Evolutionary conservation across 1,140 invertebrate species (phyloP).

Genomic region (Choristoneura fumiferana): DNA sequence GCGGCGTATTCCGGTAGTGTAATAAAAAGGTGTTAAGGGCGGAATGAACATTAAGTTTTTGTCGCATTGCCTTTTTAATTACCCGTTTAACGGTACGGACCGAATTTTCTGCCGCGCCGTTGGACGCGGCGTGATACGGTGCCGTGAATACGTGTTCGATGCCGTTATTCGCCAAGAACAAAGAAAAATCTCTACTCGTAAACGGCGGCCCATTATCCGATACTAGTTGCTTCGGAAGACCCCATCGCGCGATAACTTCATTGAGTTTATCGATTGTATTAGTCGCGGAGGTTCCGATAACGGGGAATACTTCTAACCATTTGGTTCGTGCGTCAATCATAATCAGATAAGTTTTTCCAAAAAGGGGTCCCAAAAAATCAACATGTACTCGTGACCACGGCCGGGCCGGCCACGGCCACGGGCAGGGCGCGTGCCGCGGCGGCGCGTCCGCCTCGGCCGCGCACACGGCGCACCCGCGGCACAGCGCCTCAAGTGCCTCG

Average conservation of each 20-base stretch:
- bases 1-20: conserved; percentile 6
- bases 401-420: neutral
- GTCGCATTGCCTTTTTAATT: too few species aligned
- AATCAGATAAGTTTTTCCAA: conserved; percentile 23
- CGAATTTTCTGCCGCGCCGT: conserved; percentile 2
- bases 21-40: neutral
- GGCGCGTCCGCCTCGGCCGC: neutral
- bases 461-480: neutral
- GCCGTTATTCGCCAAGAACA: conserved; percentile 37
- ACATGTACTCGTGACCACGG: conserved; percentile 3
- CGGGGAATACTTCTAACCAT: conserved; percentile 21
- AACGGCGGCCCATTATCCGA: conserved; percentile 50
- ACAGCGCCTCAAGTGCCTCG: conserved; percentile 37
- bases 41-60: neutral
- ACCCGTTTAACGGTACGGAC: conserved; percentile 6
- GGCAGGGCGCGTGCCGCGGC: neutral
- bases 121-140: too few species aligned
- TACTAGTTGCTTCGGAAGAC: conserved; percentile 41
- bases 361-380: conserved; percentile 17
- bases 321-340: conserved; percentile 29
- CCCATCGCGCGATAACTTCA: conserved; percentile 33
- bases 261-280: conserved; percentile 34
- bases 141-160: conserved; percentile 31
- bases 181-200: conserved; percentile 35
- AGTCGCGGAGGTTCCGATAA: neutral